Conservation (phyloP, 2,797 vertebrate species). For the Arrhamphus sclerolepis region DNA sequence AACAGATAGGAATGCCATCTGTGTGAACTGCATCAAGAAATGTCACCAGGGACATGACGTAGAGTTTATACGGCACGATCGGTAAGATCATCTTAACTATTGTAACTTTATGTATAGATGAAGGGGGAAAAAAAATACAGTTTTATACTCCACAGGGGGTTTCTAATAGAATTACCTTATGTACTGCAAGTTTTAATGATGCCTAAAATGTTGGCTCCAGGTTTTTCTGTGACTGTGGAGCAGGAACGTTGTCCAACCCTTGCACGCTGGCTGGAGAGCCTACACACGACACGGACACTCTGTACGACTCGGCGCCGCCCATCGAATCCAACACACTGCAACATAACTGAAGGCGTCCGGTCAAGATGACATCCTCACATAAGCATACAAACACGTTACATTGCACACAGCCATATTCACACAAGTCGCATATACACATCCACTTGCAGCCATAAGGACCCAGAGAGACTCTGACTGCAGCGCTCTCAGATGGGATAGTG, state of each 20-base stretch:
- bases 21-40: slow-evolving; percentile 99
- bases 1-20: slow-evolving; percentile 99
- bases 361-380: slow-evolving; percentile 51
- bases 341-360: slow-evolving; percentile 90
- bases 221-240: slow-evolving; percentile 99
- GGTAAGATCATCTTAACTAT: slow-evolving; percentile 73
- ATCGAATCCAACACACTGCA: slow-evolving; percentile 99
- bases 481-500: slow-evolving; percentile 63
- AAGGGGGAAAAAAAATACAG: too few relatives aligned
- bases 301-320: slow-evolving; percentile 99
- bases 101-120: too few relatives aligned
- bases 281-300: slow-evolving; percentile 98
- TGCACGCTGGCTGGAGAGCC: slow-evolving; percentile 99
- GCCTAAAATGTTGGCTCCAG: slow-evolving; percentile 66
- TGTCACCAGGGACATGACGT: slow-evolving; percentile 99
- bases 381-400: slow-evolving; percentile 61
- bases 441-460: slow-evolving; percentile 68
- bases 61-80: slow-evolving; percentile 99
- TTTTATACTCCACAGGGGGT: too few relatives aligned
- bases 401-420: slow-evolving; percentile 54
- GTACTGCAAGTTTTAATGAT: too few relatives aligned
- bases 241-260: slow-evolving; percentile 98
- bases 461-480: slow-evolving; percentile 75
- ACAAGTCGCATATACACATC: slow-evolving; percentile 66
- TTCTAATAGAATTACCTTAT: background rate